A percentile compares a stretch with the other conserved stretches of the same genome.
Evolutionary conservation across 1,140 invertebrate species (phyloP).

Genomic region (Heliconius hermathena): DNA sequence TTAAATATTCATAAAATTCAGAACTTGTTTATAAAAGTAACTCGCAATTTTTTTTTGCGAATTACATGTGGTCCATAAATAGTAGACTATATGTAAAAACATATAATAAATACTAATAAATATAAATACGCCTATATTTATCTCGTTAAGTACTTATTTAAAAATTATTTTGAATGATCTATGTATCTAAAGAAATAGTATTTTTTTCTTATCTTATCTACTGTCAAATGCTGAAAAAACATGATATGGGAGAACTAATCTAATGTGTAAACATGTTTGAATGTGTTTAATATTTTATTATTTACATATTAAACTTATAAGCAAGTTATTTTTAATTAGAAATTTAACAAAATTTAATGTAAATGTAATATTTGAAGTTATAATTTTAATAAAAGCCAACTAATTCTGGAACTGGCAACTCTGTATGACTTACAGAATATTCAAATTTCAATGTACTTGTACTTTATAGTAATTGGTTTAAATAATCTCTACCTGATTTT

Average conservation of each 20-base stretch:
- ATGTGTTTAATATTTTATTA: not conserved
- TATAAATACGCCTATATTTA: not conserved
- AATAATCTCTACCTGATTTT: too few species aligned
- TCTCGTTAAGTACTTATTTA: not conserved
- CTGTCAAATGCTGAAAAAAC: slow-evolving; percentile 14
- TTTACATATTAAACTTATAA: not conserved
- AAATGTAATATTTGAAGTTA: not conserved
- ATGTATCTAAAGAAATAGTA: not conserved
- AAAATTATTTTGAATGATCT: not conserved
- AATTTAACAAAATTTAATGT: too few species aligned
- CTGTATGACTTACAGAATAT: not conserved
- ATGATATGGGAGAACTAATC: not conserved
- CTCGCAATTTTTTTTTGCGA: not conserved
- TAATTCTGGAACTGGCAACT: not conserved
- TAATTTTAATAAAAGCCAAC: not conserved
- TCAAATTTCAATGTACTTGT: not conserved
- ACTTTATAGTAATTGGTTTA: too few species aligned
- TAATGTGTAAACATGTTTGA: not conserved
- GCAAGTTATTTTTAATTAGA: not conserved
- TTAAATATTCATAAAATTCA: slow-evolving; percentile 38
- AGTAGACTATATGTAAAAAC: not conserved
- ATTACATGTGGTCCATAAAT: not conserved
- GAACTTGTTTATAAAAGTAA: slow-evolving; percentile 6
- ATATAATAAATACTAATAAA: not conserved
- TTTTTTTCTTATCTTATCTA: slow-evolving; percentile 24